Evolutionary conservation across 1,140 invertebrate species (phyloP), one percentile per base, ranked within the genome.

Genomic region (Triops cancriformis): DNA sequence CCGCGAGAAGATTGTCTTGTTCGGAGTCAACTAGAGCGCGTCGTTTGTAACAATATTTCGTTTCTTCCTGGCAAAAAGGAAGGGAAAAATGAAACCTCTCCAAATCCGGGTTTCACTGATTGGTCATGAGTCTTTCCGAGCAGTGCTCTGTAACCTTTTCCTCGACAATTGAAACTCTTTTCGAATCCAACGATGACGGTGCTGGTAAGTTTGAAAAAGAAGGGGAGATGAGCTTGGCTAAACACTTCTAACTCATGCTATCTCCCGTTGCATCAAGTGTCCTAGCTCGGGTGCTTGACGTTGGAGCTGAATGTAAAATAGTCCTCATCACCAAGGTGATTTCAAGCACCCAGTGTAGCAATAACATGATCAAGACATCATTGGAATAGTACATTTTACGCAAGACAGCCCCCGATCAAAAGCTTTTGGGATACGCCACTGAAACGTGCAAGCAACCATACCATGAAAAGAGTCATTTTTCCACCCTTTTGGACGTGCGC

Each of bases 261-360:
- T 23, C 14, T 10, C 9, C 23, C 43, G 10, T 7, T 23, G 23
- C 23, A n/a, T 64, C 10, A n/a, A 14, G 51, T 64, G 4, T 64
- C 51, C 51, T 64, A n/a, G n/a, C 18, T 64, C 51, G 51, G 51
- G 51, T 64, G 23, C 51, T 23, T 64, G 51, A 7, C 51, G 23
- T 37, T 64, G 14, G 45, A 64, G 14, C 14, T 64, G 10, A 23
- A 64, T 64, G 23, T 64, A 18, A 23, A 64, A 23, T 64, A 64
- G 51, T 64, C 51, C 51, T 64, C 51, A 64, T 64, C 51, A 64
- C 23, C 51, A 64, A 64, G 51, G 51, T 64, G 51, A 64, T 64
- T 7, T 64, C 14, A 64, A 64, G 51, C 23, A 64, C 51, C 51
- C 7, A 23, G n/a, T 64, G 14, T 14, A 6, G n/a, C 4, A 64